These are phyloP conservation scores for Nemapogon koenigi DNA, from an alignment of 2,888 invertebrate species.

Conservation along the genomic window DNA sequence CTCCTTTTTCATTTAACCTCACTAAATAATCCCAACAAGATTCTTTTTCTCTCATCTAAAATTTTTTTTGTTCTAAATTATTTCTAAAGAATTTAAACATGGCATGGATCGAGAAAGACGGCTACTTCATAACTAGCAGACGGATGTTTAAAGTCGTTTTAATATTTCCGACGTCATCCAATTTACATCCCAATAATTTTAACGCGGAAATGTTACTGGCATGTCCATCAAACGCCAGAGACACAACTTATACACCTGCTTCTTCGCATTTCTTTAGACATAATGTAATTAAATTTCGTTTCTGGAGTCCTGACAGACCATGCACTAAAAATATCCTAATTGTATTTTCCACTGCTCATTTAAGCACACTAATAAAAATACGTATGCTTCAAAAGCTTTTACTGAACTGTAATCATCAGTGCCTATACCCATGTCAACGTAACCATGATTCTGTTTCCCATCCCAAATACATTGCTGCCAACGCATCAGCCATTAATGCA, in stretches of 20 bases:
- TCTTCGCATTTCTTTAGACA: slow-evolving; percentile 20
- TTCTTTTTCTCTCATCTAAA: slow-evolving; percentile 6
- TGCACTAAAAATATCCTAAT: slow-evolving; percentile 25
- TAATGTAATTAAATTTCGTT: slow-evolving; percentile 18
- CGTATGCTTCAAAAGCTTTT: slow-evolving; percentile 17
- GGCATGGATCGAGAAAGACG: slow-evolving; percentile 20
- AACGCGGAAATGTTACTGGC: slow-evolving; percentile 17
- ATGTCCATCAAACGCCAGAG: slow-evolving; percentile 20
- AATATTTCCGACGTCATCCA: slow-evolving; percentile 14
- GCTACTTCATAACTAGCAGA: slow-evolving; percentile 14
- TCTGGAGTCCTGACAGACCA: slow-evolving; percentile 19
- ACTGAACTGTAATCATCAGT: not conserved
- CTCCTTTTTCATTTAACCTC: slow-evolving; percentile 11
- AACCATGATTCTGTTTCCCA: slow-evolving; percentile 15
- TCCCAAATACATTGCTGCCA: slow-evolving; percentile 15
- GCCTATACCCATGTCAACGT: slow-evolving; percentile 17
- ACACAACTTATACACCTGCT: slow-evolving; percentile 17
- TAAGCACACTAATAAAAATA: slow-evolving; percentile 22
- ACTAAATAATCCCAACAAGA: not conserved
- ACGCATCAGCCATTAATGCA: slow-evolving; percentile 21
- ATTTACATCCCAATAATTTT: slow-evolving; percentile 18
- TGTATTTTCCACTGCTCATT: slow-evolving; percentile 26
- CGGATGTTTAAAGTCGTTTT: slow-evolving; percentile 20
- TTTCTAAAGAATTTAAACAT: slow-evolving; percentile 19
- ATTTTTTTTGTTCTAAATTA: slow-evolving; percentile 17